These are phyloP conservation scores for Pomacea canaliculata DNA, from an alignment of 2,888 invertebrate genomes.

Conservation along the genomic window DNA sequence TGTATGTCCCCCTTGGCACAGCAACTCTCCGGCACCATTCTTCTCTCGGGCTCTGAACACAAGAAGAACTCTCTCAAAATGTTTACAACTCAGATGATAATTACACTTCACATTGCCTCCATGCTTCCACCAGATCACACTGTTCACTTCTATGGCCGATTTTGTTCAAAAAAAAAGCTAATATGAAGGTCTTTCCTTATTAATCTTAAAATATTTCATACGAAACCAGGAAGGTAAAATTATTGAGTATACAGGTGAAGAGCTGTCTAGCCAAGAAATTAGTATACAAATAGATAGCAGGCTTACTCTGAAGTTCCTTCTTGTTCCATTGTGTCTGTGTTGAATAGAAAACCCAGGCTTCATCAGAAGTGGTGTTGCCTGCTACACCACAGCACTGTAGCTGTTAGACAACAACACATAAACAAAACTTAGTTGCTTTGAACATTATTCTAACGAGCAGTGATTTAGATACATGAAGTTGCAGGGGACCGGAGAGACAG, in stretches of 20 bases:
- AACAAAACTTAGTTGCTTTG: background rate
- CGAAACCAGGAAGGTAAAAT: too few species aligned
- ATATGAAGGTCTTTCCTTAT: too few species aligned
- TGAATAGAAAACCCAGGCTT: slow-evolving; percentile 36
- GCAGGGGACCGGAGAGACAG: too few species aligned
- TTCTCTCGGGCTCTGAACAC: slow-evolving; percentile 20
- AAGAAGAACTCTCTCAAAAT: too few species aligned
- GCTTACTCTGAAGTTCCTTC: slow-evolving; percentile 27
- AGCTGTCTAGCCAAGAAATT: background rate
- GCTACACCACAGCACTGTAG: slow-evolving; percentile 41
- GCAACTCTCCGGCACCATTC: slow-evolving; percentile 55
- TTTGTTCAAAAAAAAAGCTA: background rate
- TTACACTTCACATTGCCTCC: too few species aligned
- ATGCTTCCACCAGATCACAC: too few species aligned
- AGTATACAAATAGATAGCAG: too few species aligned
- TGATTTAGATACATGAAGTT: background rate
- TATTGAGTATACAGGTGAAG: too few species aligned
- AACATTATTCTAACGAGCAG: background rate
- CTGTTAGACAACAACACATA: slow-evolving; percentile 19
- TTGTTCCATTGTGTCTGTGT: slow-evolving; percentile 29
- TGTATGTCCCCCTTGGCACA: slow-evolving; percentile 47
- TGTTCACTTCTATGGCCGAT: too few species aligned
- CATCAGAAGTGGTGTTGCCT: slow-evolving; percentile 34
- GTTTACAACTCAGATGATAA: too few species aligned
- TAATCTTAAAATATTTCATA: too few species aligned